Percentiles rank a stretch among this genome's conserved stretches.
These are phyloP conservation scores for Rhinopomastus cyanomelas DNA, from an alignment of 2,113 vertebrate species.

Conservation along the genomic window DNA sequence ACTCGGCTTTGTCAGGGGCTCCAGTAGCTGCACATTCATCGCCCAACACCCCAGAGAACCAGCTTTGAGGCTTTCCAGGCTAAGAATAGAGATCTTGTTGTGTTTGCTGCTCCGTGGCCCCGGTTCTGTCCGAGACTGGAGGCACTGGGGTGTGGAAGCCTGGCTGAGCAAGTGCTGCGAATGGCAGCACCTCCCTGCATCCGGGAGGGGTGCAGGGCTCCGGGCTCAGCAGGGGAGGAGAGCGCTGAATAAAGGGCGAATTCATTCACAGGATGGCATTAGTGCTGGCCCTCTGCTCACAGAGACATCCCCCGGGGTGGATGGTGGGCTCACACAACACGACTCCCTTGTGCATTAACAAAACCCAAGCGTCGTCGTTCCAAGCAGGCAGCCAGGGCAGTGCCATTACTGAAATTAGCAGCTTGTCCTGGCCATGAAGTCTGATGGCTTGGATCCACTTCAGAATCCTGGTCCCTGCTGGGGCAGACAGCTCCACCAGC, in stretches of 20 bases:
- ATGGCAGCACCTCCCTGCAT: neutral
- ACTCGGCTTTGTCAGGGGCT: slow-evolving; percentile 15
- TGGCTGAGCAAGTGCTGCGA: neutral
- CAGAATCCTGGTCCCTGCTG: neutral
- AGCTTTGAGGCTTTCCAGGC: neutral
- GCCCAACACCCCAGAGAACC: neutral
- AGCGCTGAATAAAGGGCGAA: neutral
- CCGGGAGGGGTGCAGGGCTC: neutral
- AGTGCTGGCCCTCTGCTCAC: slow-evolving; percentile 16
- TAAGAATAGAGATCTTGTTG: slow-evolving; percentile 16
- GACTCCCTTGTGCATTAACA: neutral
- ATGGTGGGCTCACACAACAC: neutral
- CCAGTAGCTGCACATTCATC: neutral
- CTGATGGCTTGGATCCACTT: neutral
- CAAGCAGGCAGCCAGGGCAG: neutral
- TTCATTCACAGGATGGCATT: slow-evolving; percentile 46
- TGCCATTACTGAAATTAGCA: neutral
- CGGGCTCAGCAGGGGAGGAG: neutral
- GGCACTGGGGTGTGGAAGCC: neutral
- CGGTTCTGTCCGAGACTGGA: neutral
- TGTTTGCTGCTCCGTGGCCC: neutral
- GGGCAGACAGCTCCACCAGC: neutral
- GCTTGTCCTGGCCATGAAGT: neutral
- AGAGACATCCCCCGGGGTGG: neutral
- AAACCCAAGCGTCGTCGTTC: neutral